Percentiles rank a stretch among this genome's conserved stretches.
Conservation (phyloP, 2,113 vertebrate species). For the Trichechus manatus region DNA sequence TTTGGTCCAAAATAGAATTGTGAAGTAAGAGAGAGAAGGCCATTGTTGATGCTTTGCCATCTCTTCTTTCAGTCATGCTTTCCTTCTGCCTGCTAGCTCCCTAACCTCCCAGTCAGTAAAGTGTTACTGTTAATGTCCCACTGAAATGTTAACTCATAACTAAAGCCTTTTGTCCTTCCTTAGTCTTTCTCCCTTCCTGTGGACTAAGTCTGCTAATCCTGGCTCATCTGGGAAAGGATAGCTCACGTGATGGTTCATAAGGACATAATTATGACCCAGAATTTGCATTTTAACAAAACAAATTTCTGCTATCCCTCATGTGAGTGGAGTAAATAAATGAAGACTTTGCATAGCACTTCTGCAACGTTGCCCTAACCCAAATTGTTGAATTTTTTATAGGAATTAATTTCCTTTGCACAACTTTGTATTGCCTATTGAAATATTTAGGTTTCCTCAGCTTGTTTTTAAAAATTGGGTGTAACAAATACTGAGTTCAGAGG, state of each 20-base stretch:
- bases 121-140: not conserved
- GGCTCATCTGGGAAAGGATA: not conserved
- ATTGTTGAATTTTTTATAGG: conserved; percentile 1
- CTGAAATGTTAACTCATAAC: not conserved
- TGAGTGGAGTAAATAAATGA: not conserved
- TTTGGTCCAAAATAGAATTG: not conserved
- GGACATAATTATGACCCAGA: conserved; percentile 13
- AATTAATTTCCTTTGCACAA: conserved; percentile 25
- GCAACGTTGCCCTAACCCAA: not conserved
- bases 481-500: not conserved
- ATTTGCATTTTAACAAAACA: conserved; percentile 30
- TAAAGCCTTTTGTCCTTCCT: not conserved
- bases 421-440: conserved; percentile 34
- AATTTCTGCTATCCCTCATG: conserved; percentile 3
- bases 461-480: not conserved
- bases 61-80: not conserved
- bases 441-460: conserved; percentile 33
- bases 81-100: not conserved
- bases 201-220: conserved; percentile 31
- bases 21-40: not conserved
- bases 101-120: not conserved
- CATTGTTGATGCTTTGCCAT: not conserved
- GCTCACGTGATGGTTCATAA: not conserved
- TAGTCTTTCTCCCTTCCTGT: not conserved
- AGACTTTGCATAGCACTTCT: not conserved